Base-by-base conservation (phyloP, 1,140 invertebrate species). In the Ceratosolen solmsi region DNA sequence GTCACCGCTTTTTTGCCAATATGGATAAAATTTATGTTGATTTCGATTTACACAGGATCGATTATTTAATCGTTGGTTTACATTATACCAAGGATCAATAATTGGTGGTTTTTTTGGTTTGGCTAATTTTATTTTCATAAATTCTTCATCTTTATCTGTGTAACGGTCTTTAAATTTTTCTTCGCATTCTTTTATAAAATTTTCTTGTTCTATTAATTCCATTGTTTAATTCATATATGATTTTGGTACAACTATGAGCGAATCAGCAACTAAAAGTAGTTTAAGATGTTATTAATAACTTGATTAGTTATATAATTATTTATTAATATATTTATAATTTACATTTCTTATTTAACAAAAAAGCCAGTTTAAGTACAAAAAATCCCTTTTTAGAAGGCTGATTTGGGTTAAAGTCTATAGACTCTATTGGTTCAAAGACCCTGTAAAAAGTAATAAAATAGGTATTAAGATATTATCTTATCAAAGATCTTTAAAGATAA, bases 181-280 rank as follows among this genome's bases (percentile, higher is more conserved):
- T 76, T 94, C 93, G 79, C 92, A 94, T 84, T 92, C 88, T 49
- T 88, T 88, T 27, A 94, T 79, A 76, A 93, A 93, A 36, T 87
- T 86, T 7, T 90, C 51, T 82, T 88, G 85, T 75, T 87, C 82
- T 5, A 82, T 86, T 38, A 86, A 80, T 56, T 83, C 76, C 30
- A 70, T 74, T 79, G 27, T 73, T 83, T 83, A 86, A 70, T 82
- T 80, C 25, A 51, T 54, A 79, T 85, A 81, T 54, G 80, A 84
- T 82, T 88, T 89, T 38, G 85, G 85, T 51, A 84, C 63, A 49
- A 86, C 77, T 51, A 87, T 72, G 46, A 89, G 76, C 27, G 88
- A 89, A 84, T 89, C 80, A 46, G 87, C 76, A 86, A 87, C 85
- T 88, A 72, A 70, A 88, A 87, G 27, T 49, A 56, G 41, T 33